A percentile compares a stretch with the other conserved stretches of the same genome.
These are phyloP conservation scores for Embidobia sp. DNA, from an alignment of 2,888 invertebrate genomes.

Conservation along the genomic window DNA sequence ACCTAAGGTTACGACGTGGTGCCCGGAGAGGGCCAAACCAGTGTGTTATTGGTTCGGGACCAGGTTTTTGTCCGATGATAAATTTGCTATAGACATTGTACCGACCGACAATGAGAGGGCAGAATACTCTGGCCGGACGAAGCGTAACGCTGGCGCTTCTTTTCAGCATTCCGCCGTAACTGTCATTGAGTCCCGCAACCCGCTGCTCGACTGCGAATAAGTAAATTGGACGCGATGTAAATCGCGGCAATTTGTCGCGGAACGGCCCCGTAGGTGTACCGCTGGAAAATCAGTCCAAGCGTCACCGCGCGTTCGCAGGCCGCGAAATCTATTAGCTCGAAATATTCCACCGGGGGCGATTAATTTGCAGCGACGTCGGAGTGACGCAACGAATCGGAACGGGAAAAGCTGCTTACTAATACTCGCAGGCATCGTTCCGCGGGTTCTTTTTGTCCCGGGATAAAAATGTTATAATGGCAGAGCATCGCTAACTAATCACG, in stretches of 20 bases:
- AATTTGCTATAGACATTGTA: no score
- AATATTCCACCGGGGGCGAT: not conserved
- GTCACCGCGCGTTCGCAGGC: no score
- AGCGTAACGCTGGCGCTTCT: constrained; percentile 43
- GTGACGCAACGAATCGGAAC: constrained; percentile 10
- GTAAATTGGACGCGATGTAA: no score
- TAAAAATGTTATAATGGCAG: constrained; percentile 66
- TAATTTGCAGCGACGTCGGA: constrained; percentile 6
- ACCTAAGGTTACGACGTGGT: no score
- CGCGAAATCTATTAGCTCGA: not conserved
- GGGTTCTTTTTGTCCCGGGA: constrained; percentile 15
- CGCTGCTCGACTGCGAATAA: no score
- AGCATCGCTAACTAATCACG: constrained; percentile 73
- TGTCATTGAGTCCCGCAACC: constrained; percentile 17
- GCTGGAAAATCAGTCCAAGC: constrained; percentile 6
- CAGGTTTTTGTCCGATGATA: no score
- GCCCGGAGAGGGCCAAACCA: no score
- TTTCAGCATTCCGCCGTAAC: constrained; percentile 39
- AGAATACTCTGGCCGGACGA: constrained; percentile 6
- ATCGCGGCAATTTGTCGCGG: no score
- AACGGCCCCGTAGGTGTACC: no score
- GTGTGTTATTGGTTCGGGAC: no score
- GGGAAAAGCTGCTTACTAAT: constrained; percentile 35
- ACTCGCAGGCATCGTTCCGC: constrained; percentile 13
- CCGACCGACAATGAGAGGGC: no score